phyloP scores from a whole-genome alignment of 2,113 vertebrate species.

The Nothobranchius kuhntae region DNA sequence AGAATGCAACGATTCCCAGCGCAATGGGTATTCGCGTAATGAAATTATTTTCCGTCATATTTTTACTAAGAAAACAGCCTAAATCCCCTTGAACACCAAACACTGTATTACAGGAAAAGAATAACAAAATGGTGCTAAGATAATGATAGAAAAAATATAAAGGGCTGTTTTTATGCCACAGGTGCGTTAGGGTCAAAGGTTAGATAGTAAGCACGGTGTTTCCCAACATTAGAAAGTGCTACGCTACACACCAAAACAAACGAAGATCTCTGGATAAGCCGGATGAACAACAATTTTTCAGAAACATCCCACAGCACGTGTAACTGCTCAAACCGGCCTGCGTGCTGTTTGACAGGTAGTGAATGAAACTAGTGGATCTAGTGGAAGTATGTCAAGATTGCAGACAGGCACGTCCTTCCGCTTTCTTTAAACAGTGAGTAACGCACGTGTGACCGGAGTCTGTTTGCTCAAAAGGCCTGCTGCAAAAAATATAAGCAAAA shows the following conservation, averaged over 20 bases:
- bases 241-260: background rate
- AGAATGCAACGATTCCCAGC: no score
- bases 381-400: slow-evolving; percentile 29
- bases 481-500: slow-evolving; percentile 16
- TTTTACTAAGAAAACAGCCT: no score
- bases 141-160: no score
- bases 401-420: slow-evolving; percentile 29
- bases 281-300: background rate
- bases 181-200: slow-evolving; percentile 3
- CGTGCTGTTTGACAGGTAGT: background rate
- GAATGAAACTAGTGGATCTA: slow-evolving; percentile 4
- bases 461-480: slow-evolving; percentile 44
- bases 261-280: background rate
- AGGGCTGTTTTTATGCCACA: no score
- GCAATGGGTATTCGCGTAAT: no score
- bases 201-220: background rate
- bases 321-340: background rate
- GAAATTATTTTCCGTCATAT: no score
- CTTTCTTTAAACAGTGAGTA: slow-evolving; percentile 54
- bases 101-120: no score
- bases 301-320: no score
- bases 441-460: slow-evolving; percentile 54
- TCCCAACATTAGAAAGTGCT: slow-evolving; percentile 2
- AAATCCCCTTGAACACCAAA: no score
- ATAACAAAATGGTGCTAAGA: no score